Evolutionary conservation across 2,888 invertebrate genomes (phyloP).

Genomic region (Leptarthrus brevirostris): DNA sequence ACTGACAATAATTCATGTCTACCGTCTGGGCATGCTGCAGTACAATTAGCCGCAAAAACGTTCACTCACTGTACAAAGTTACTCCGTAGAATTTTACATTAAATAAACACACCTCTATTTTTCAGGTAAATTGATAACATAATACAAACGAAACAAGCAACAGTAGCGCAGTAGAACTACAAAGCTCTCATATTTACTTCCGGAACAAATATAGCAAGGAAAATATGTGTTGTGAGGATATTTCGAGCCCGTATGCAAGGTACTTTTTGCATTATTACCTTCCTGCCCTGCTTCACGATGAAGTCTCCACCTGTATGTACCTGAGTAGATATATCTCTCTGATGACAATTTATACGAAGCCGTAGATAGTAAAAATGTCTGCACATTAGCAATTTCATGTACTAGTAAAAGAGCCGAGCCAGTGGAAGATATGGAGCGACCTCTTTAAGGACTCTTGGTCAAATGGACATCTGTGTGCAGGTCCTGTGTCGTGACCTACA

Average conservation of each 20-base stretch:
- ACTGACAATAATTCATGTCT: background rate
- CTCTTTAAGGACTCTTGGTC: slow-evolving; percentile 24
- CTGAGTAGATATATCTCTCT: background rate
- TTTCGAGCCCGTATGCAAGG: background rate
- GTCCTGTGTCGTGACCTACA: background rate
- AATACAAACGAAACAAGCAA: slow-evolving; percentile 19
- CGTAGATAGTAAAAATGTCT: slow-evolving; percentile 29
- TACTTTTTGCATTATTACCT: slow-evolving; percentile 28
- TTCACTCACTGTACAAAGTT: slow-evolving; percentile 3
- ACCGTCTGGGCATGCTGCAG: background rate
- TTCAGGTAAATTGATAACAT: slow-evolving; percentile 20
- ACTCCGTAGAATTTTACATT: slow-evolving; percentile 13
- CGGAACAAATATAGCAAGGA: slow-evolving; percentile 19
- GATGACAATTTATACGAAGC: slow-evolving; percentile 2
- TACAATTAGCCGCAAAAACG: slow-evolving; percentile 33
- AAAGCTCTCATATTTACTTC: slow-evolving; percentile 39
- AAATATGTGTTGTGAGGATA: slow-evolving; percentile 11
- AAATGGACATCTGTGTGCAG: background rate
- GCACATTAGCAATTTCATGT: slow-evolving; percentile 28
- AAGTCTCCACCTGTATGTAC: background rate
- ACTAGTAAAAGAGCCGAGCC: background rate
- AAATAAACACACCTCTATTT: slow-evolving; percentile 34
- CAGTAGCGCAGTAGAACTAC: slow-evolving; percentile 19
- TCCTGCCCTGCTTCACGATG: background rate
- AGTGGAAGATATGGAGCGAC: slow-evolving; percentile 7